A percentile compares a stretch with the other conserved stretches of the same genome.
Conservation (phyloP, 2,888 invertebrate species). For the Drosophila multiciliata region DNA sequence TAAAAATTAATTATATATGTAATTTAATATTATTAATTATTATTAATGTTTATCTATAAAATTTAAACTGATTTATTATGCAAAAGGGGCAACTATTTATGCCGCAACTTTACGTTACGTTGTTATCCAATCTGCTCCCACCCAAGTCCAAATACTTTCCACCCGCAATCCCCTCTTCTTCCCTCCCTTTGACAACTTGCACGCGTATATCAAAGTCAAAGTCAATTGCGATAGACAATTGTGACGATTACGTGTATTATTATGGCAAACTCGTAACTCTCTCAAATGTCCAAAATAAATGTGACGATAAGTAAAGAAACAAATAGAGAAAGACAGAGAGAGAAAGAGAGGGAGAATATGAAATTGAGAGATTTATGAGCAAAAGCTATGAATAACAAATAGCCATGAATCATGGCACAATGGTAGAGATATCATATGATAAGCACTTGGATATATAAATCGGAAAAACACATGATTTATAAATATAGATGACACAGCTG, state of each 20-base stretch:
- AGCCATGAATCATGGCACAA: conserved; percentile 52
- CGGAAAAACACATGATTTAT: not conserved
- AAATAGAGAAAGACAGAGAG: not conserved
- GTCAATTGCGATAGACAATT: conserved; percentile 62
- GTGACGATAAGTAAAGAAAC: conserved; percentile 28
- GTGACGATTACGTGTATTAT: conserved; percentile 41
- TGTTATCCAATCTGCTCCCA: not conserved
- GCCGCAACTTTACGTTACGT: not conserved
- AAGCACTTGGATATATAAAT: conserved; percentile 17
- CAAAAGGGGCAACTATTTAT: not conserved
- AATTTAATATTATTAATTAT: no score
- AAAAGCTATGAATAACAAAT: conserved; percentile 56
- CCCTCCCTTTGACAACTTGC: conserved; percentile 27
- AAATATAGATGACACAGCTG: not conserved
- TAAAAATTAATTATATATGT: no score
- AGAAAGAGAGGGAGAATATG: not conserved
- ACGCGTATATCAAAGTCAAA: conserved; percentile 67
- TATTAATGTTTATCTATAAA: no score
- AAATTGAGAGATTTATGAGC: conserved; percentile 11
- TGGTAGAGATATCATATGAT: conserved; percentile 6
- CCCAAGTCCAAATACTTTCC: not conserved
- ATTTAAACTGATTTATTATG: not conserved
- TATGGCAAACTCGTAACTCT: conserved; percentile 31
- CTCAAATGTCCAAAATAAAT: conserved; percentile 51
- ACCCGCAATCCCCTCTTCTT: not conserved